Conservation (phyloP, 2,797 vertebrate species). For the Sciurus carolinensis region DNA sequence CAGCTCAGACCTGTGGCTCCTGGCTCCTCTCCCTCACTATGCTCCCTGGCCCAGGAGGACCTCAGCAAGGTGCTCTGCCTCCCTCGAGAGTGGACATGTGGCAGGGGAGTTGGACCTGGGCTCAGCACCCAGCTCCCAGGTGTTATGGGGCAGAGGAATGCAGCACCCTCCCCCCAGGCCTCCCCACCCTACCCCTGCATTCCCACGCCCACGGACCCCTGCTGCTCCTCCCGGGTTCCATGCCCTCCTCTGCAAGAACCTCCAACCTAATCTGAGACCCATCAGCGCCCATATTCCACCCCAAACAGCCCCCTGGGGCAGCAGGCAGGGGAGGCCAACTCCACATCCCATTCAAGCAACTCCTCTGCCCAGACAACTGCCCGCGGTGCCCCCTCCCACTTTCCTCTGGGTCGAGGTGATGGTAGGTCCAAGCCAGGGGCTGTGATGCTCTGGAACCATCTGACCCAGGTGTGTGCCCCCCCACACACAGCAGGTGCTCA, state of each 20-base stretch:
- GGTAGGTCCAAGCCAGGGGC: neutral
- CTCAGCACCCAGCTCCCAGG: neutral
- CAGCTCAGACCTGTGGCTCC: neutral
- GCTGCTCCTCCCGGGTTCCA: neutral
- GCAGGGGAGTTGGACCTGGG: neutral
- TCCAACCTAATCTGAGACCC: neutral
- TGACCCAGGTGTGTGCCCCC: neutral
- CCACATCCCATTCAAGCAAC: neutral
- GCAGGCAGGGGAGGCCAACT: neutral
- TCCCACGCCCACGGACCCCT: neutral
- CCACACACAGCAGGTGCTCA: no score
- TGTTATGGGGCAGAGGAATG: neutral
- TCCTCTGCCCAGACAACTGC: neutral
- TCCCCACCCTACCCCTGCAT: neutral
- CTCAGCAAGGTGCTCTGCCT: neutral
- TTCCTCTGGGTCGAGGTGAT: neutral
- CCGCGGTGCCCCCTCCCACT: rapidly evolving
- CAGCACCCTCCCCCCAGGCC: neutral
- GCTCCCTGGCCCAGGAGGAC: neutral
- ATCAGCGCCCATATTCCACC: neutral
- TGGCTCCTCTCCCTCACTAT: neutral
- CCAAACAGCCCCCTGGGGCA: neutral
- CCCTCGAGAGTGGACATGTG: neutral
- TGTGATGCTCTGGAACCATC: neutral
- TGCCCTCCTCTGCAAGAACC: neutral